phyloP scores from a whole-genome alignment of 2,888 invertebrate genomes.

The Cremastinae sp. region DNA sequence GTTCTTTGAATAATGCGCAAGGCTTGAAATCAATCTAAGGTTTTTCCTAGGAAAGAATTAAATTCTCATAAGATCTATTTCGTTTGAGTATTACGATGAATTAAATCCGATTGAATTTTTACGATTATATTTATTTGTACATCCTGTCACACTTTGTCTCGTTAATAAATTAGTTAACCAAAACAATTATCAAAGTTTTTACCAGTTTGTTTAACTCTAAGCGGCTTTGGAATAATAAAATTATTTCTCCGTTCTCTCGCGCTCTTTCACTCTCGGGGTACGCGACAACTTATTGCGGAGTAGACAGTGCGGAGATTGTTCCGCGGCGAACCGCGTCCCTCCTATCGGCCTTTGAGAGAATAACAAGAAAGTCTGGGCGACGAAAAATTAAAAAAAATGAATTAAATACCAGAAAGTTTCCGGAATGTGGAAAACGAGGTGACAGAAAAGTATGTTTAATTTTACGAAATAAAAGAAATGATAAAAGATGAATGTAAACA shows the following conservation, averaged over 20 bases:
- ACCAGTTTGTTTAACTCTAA: slow-evolving; percentile 72
- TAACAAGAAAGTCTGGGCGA: slow-evolving; percentile 38
- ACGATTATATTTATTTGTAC: slow-evolving; percentile 37
- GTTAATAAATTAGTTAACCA: slow-evolving; percentile 74
- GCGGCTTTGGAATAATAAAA: slow-evolving; percentile 73
- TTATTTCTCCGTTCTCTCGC: slow-evolving; percentile 64
- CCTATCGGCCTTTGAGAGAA: slow-evolving; percentile 15
- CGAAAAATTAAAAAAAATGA: slow-evolving; percentile 13
- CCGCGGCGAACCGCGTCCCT: slow-evolving; percentile 12
- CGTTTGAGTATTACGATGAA: too few relatives aligned
- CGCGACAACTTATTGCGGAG: slow-evolving; percentile 50
- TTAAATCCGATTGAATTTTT: too few relatives aligned
- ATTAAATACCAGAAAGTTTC: background rate
- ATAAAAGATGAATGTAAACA: too few relatives aligned
- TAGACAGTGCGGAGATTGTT: slow-evolving; percentile 3
- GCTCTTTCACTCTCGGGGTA: slow-evolving; percentile 43
- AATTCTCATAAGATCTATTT: too few relatives aligned
- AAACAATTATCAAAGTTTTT: slow-evolving; percentile 77
- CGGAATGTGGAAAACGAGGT: slow-evolving; percentile 17
- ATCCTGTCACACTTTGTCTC: slow-evolving; percentile 39
- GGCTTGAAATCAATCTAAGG: too few relatives aligned
- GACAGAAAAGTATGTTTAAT: too few relatives aligned
- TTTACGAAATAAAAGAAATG: too few relatives aligned
- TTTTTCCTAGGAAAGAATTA: too few relatives aligned
- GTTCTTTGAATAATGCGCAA: too few relatives aligned